Conservation (phyloP, 1,140 invertebrate species). For the Sitobion miscanthi region DNA sequence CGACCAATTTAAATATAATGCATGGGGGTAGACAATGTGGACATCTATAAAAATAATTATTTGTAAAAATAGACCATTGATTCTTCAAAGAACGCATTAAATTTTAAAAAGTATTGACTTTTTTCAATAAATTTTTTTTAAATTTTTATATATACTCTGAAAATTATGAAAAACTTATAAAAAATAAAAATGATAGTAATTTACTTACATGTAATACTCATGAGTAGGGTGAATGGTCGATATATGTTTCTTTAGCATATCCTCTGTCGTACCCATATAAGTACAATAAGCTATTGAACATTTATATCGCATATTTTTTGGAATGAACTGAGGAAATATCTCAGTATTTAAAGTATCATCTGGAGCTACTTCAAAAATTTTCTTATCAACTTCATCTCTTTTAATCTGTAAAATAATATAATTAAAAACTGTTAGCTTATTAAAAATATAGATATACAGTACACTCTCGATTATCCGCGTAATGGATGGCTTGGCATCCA, state of each 20-base stretch:
- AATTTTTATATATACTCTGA: no score
- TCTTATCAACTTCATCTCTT: slow-evolving; percentile 30
- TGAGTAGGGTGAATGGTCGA: background rate
- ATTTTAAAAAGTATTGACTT: no score
- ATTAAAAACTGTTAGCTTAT: background rate
- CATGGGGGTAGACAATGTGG: background rate
- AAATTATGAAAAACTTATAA: background rate
- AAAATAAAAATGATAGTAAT: background rate
- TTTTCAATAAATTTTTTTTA: no score
- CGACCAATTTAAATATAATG: background rate
- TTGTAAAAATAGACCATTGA: background rate
- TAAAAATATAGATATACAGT: no score
- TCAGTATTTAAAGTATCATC: background rate
- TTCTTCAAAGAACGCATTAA: background rate
- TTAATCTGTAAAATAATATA: slow-evolving; percentile 22
- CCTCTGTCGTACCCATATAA: background rate
- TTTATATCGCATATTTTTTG: slow-evolving; percentile 7
- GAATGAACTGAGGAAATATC: slow-evolving; percentile 1
- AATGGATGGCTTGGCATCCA: no score
- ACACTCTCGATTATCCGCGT: no score
- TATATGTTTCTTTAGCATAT: slow-evolving; percentile 34
- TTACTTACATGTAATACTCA: slow-evolving; percentile 9
- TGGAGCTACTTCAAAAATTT: slow-evolving; percentile 30
- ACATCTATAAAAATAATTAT: background rate
- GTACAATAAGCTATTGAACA: slow-evolving; percentile 25